These are phyloP conservation scores for Pyrrhosoma nymphula DNA, from an alignment of 2,888 invertebrate species.

Conservation along the genomic window DNA sequence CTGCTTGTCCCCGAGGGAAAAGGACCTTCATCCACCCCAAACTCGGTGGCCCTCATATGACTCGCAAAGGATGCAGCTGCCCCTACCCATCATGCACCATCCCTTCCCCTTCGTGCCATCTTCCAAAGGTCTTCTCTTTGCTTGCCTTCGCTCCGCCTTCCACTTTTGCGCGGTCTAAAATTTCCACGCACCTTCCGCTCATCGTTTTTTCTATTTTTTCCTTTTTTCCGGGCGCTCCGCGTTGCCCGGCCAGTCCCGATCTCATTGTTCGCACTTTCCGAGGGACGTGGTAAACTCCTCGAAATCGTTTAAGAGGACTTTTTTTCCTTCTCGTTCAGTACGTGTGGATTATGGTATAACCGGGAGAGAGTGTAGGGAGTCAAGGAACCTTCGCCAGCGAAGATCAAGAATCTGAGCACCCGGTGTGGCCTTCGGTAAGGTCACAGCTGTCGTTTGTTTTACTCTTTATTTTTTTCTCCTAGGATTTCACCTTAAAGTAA, in stretches of 20 bases:
- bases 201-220: neutral
- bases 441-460: neutral
- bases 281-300: slow-evolving; percentile 9
- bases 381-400: neutral
- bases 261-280: neutral
- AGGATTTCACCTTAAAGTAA: no score
- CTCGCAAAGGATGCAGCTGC: slow-evolving; percentile 48
- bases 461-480: neutral
- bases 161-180: slow-evolving; percentile 40
- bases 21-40: neutral
- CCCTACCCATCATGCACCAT: slow-evolving; percentile 57
- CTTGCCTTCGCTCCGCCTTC: neutral
- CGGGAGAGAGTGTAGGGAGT: neutral
- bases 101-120: neutral
- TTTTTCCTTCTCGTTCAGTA: neutral
- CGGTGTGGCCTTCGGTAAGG: neutral
- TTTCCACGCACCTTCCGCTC: neutral
- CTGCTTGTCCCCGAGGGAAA: neutral
- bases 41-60: neutral
- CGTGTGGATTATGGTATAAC: neutral
- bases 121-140: neutral
- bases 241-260: neutral
- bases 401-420: neutral
- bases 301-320: neutral
- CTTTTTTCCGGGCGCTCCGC: neutral